Percentiles rank a stretch among this genome's conserved stretches.
These are phyloP conservation scores for Formica exsecta DNA, from an alignment of 1,140 invertebrate genomes.

Conservation along the genomic window DNA sequence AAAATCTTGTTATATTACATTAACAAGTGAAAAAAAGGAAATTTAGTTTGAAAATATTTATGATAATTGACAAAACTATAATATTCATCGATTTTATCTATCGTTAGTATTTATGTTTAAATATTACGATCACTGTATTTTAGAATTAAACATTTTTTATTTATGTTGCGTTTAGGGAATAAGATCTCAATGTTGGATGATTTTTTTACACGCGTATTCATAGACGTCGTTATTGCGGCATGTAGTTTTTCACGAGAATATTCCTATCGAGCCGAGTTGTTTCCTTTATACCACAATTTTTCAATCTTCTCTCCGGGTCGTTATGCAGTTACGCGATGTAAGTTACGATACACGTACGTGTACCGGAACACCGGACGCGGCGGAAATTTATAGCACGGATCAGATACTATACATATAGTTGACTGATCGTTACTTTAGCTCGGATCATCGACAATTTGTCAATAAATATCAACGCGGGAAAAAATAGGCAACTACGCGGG, in stretches of 20 bases:
- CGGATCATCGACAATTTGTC: conserved; percentile 38
- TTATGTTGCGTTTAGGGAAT: neutral
- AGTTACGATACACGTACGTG: conserved; percentile 31
- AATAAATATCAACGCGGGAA: neutral
- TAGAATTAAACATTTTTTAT: neutral
- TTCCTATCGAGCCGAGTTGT: neutral
- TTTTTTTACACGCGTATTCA: neutral
- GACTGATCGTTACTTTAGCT: neutral
- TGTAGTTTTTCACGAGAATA: conserved; percentile 9
- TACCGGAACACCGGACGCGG: neutral
- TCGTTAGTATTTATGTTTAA: neutral
- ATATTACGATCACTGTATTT: neutral
- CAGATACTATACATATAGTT: neutral
- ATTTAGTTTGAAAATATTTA: neutral
- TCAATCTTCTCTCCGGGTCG: conserved; percentile 28
- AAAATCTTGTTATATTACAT: neutral
- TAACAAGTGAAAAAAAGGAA: neutral
- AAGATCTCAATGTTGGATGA: neutral
- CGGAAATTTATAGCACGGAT: conserved; percentile 29
- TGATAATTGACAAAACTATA: neutral
- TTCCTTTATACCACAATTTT: conserved; percentile 28
- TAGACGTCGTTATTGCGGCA: conserved; percentile 8
- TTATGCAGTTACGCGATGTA: conserved; percentile 42
- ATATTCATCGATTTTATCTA: neutral
- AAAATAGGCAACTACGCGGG: neutral